Evolutionary conservation across 2,888 invertebrate genomes (phyloP), one percentile per base, ranked within the genome.

Genomic region (Zele albiditarsus): DNA sequence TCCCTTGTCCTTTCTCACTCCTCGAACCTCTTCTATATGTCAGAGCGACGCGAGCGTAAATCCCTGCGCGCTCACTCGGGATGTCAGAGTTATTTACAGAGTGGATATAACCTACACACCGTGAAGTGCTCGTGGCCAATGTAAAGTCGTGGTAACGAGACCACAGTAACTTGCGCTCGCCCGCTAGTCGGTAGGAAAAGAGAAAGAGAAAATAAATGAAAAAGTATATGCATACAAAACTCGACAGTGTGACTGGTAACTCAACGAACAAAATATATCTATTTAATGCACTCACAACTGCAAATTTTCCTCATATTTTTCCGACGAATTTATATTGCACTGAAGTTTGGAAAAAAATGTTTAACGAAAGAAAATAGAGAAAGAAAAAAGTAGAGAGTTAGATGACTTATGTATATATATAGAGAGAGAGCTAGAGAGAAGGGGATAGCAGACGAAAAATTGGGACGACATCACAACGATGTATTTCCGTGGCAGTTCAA

Each of bases 71-170:
- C 31, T 57, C 73, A 76, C 75, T 76, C 75, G 72, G 70, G 74
- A 69, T 62, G 69, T 57, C 46, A 63, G 69, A 69, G 63, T 74
- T 74, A 74, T 74, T 74, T 74, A 69, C 68, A 68, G 68, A 74
- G 69, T 74, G 74, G 74, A 74, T 74, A 74, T 53, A 53, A 53
- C 53, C 53, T 20, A 73, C 73, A 73, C 73, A 68, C 53, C 53
- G 74, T 74, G 69, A 74, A 74, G 63, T 53, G 69, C 69, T 63
- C 57, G 63, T 74, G 74, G 60, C 60, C 73, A 62, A 67, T 73
- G 73, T 73, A 73, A 63, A 73, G 73, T 42, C 73, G 73, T 60
- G 67, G 73, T 73, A 73, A 73, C 73, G 73, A 73, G 73, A 67
- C 67, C 46, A 46, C 65, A 33, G 38, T 38, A 33, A 65, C 38